Percentiles rank a stretch among this genome's conserved stretches.
phyloP scores from a whole-genome alignment of 1,140 invertebrate species.

The Dinoponera quadriceps region DNA sequence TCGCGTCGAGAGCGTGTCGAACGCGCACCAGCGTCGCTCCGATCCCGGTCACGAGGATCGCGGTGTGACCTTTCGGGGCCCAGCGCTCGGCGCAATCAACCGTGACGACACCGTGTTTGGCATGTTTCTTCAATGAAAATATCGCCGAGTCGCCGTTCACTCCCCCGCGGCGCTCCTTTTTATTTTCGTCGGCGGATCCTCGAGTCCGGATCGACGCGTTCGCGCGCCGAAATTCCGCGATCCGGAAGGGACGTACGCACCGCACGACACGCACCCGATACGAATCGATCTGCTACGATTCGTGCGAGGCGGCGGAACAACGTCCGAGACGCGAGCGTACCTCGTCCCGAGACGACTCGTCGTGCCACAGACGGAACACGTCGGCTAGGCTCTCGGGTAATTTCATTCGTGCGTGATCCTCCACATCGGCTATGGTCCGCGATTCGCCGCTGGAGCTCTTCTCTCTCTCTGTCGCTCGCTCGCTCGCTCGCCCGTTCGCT shows the following conservation, averaged over 20 bases:
- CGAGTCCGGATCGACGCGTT: background rate
- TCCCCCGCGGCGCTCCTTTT: background rate
- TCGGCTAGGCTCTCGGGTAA: conserved; percentile 15
- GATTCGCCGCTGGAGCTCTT: no score
- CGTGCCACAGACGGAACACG: background rate
- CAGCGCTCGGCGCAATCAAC: conserved; percentile 16
- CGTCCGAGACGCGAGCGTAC: background rate
- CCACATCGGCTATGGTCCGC: no score
- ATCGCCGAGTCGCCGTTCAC: conserved; percentile 9
- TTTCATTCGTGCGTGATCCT: background rate
- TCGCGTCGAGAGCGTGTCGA: conserved; percentile 5
- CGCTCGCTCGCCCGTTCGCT: no score
- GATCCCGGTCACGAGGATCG: conserved; percentile 39
- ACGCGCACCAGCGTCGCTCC: conserved; percentile 12
- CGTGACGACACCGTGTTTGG: conserved; percentile 54
- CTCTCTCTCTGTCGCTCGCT: no score
- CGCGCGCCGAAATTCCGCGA: no score
- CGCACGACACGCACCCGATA: no score
- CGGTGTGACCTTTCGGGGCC: conserved; percentile 21
- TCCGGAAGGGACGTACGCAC: no score
- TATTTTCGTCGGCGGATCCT: conserved; percentile 39
- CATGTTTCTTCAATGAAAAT: conserved; percentile 54
- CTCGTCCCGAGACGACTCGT: conserved; percentile 1
- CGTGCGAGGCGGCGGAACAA: background rate
- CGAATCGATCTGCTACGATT: background rate